A percentile compares a stretch with the other conserved stretches of the same genome.
phyloP scores from a whole-genome alignment of 1,140 invertebrate species.

The Drosophila navojoa region DNA sequence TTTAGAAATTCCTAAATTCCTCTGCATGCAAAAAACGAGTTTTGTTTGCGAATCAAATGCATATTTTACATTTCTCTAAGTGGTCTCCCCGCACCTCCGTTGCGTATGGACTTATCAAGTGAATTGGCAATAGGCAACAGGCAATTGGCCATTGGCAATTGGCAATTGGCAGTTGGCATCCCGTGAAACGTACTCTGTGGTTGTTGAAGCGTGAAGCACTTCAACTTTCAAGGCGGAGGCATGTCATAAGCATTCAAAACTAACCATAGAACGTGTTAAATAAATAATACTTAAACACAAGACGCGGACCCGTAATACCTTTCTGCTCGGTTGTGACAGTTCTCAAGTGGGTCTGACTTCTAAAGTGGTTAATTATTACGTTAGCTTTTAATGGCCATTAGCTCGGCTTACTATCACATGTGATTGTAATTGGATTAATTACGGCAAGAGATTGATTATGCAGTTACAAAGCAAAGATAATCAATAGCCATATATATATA shows the following conservation, averaged over 20 bases:
- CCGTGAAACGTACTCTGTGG: conserved; percentile 15
- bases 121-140: too few relatives aligned
- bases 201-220: conserved; percentile 29
- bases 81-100: too few relatives aligned
- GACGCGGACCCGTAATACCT: conserved; percentile 12
- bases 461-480: not conserved
- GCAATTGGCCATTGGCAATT: too few relatives aligned
- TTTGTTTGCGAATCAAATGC: too few relatives aligned
- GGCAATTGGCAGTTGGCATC: conserved; percentile 22
- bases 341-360: conserved; percentile 54
- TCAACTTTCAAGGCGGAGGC: conserved; percentile 12
- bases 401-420: conserved; percentile 50
- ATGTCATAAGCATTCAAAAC: conserved; percentile 38
- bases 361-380: conserved; percentile 66
- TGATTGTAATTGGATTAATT: conserved; percentile 71
- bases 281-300: conserved; percentile 26
- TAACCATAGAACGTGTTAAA: conserved; percentile 50
- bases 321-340: conserved; percentile 65
- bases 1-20: too few relatives aligned
- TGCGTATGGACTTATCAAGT: too few relatives aligned
- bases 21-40: too few relatives aligned
- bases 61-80: too few relatives aligned
- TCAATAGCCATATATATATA: not conserved
- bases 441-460: conserved; percentile 44
- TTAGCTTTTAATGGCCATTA: conserved; percentile 60